A percentile compares a stretch with the other conserved stretches of the same genome.
Conservation (phyloP, 35 echinoderm and acorn worm genomes). For the Chiridota heheva region DNA sequence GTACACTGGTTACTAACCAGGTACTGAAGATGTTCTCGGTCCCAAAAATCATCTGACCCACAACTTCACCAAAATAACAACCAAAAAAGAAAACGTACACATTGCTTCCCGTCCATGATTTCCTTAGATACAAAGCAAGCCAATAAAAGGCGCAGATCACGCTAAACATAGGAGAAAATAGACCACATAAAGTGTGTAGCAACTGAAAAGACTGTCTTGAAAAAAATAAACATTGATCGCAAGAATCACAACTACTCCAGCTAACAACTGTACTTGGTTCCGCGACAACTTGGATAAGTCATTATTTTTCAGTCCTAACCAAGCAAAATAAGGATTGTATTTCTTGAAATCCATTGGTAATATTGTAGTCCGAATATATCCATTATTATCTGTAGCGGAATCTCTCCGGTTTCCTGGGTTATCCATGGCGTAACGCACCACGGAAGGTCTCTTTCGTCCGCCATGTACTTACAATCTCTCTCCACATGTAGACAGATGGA, state of each 20-base stretch:
- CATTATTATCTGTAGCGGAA: slow-evolving; percentile 79
- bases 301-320: slow-evolving; percentile 90
- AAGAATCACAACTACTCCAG: slow-evolving; percentile 41
- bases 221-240: slow-evolving; percentile 72
- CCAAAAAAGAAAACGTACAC: slow-evolving; percentile 94
- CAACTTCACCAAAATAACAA: slow-evolving; percentile 86
- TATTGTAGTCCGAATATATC: slow-evolving; percentile 78
- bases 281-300: slow-evolving; percentile 59
- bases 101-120: slow-evolving; percentile 96
- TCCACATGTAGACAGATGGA: too few relatives aligned
- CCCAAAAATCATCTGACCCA: slow-evolving; percentile 83
- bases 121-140: slow-evolving; percentile 88
- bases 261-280: slow-evolving; percentile 58
- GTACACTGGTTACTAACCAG: slow-evolving; percentile 80
- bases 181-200: slow-evolving; percentile 76
- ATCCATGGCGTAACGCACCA: too few relatives aligned
- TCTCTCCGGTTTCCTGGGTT: too few relatives aligned
- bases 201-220: slow-evolving; percentile 70
- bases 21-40: slow-evolving; percentile 65
- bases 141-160: slow-evolving; percentile 94
- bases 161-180: slow-evolving; percentile 95
- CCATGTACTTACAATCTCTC: too few relatives aligned
- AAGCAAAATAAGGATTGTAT: slow-evolving; percentile 86
- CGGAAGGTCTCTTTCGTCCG: too few relatives aligned
- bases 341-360: slow-evolving; percentile 71